Conservation (phyloP, 1,140 invertebrate genomes). For the Tyrophagus putrescentiae region DNA sequence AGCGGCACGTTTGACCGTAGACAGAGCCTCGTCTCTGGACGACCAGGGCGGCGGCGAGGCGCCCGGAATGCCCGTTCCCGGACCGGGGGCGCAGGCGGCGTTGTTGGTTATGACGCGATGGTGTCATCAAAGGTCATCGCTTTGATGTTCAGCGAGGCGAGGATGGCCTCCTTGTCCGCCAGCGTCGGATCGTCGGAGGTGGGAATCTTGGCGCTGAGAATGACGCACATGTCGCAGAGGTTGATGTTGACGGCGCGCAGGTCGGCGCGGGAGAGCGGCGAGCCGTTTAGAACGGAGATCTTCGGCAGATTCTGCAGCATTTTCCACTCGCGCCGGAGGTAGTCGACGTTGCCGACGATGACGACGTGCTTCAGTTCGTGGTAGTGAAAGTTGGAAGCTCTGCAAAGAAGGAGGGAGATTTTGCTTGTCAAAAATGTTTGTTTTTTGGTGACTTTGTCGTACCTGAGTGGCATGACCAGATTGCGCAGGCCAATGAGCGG, state of each 20-base stretch:
- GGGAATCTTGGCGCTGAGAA: conserved; percentile 87
- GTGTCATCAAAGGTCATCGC: conserved; percentile 99
- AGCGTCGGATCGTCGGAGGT: conserved; percentile 95
- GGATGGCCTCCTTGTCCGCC: conserved; percentile 97
- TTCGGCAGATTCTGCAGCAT: conserved; percentile 99
- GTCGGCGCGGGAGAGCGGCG: conserved; percentile 93
- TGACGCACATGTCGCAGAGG: conserved; percentile 96
- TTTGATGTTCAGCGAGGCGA: conserved; percentile 98
- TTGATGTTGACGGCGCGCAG: conserved; percentile 97
- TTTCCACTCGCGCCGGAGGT: conserved; percentile 89
- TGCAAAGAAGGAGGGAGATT: conserved; percentile 34
- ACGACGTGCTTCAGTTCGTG: conserved; percentile 99
- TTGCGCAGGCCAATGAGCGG: conserved; percentile 88
- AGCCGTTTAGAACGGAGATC: conserved; percentile 96
- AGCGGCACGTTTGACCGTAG: conserved; percentile 97
- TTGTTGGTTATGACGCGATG: conserved; percentile 55
- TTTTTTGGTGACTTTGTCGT: too few species aligned
- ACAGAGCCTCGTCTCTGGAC: conserved; percentile 83
- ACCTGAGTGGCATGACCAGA: conserved; percentile 80
- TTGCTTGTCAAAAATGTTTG: too few species aligned
- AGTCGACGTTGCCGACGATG: conserved; percentile 96
- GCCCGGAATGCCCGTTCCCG: conserved; percentile 16
- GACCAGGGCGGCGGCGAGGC: conserved; percentile 18
- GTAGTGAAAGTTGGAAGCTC: conserved; percentile 97
- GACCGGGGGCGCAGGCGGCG: conserved; percentile 17